Evolutionary conservation across 1,140 invertebrate genomes (phyloP), one percentile per base, ranked within the genome.

Genomic region (Ostrea edulis): DNA sequence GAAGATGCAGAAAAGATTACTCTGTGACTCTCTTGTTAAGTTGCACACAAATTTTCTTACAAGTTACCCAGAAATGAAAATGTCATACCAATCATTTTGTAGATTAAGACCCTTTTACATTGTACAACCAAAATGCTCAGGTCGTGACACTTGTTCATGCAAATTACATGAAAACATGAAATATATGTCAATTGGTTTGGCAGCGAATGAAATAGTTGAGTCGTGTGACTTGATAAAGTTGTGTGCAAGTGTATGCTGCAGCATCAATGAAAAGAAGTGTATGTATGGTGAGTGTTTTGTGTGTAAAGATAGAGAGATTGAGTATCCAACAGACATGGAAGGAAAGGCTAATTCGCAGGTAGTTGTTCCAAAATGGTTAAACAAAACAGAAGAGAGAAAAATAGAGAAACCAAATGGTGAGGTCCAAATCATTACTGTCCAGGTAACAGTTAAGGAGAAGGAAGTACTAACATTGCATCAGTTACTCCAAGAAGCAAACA

Each of bases 111-210:
- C 86, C 2, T 88, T 90, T 82, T 88, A 81, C 77, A 68, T 88
- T 55, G 85, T 88, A 3, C 52, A 87, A 52, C 84, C 85, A 14
- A 87, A 58, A 65, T 82, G 65, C 55, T 53, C 22, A 9, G 82
- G 85, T 14, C 44, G 89, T 54, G 84, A 88, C 44, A 89, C 88
- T 8, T 90, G 87, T 83, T 35, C 68, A 14, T 90, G 87, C 52
- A 90, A 87, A 54, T n/a, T 88, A n/a, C n/a, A n/a, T n/a, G n/a
- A n/a, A n/a, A n/a, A 8, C 89, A 83, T 88, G 22, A 53, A 85
- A 68, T 88, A 65, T 82, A 88, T 51, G 52, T 7, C 84, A 14
- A 20, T 65, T 14, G 44, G 82, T n/a, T 53, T 87, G 53, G 17
- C 68, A 82, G 25, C 86, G 52, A 54, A 84, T 71, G 85, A 65